Evolutionary conservation across 1,140 invertebrate genomes (phyloP), one percentile per base, ranked within the genome.

Genomic region (Venturia canescens): DNA sequence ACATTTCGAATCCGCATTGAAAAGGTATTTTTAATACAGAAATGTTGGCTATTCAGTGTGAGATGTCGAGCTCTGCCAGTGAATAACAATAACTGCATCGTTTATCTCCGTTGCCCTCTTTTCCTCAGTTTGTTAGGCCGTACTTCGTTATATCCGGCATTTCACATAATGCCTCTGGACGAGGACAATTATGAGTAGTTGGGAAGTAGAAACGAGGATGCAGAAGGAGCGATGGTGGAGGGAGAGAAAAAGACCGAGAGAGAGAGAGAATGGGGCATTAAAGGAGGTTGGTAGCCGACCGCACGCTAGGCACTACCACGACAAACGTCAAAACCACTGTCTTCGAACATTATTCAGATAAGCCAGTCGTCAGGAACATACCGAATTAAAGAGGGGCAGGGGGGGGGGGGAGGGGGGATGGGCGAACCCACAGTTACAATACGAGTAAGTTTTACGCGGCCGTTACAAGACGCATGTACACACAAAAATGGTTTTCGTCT

Each of bases 301-400:
- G 86, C 89, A 90, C 89, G 89, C 89, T 88, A 90, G 89, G 89
- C 84, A 90, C 87, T 81, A 84, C 89, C 89, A 90, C 85, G 89
- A 89, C 89, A 89, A 88, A 89, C 84, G 89, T 90, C 89, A 90
- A 84, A 80, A 79, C 76, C 78, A 78, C 83, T 84, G 85, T 83
- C 84, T 84, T 84, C 48, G 69, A 80, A 85, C 87, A 88, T 88
- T 89, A 88, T 87, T 88, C 85, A 87, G 84, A 79, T 86, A 85
- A 79, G 79, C 34, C 80, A 38, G 31, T 75, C 31, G 23, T 27
- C 50, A 29, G 53, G 53, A 77, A 69, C 66, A 57, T 70, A 72
- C 66, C 66, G 48, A 38, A 77, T 77, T 66, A 77, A 77, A 23
- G 27, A 11, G 21, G 66, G 26, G n/a, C n/a, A n/a, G n/a, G n/a